Evolutionary conservation across 2,113 vertebrate genomes (phyloP).

Genomic region (Lamprologus lemairii): DNA sequence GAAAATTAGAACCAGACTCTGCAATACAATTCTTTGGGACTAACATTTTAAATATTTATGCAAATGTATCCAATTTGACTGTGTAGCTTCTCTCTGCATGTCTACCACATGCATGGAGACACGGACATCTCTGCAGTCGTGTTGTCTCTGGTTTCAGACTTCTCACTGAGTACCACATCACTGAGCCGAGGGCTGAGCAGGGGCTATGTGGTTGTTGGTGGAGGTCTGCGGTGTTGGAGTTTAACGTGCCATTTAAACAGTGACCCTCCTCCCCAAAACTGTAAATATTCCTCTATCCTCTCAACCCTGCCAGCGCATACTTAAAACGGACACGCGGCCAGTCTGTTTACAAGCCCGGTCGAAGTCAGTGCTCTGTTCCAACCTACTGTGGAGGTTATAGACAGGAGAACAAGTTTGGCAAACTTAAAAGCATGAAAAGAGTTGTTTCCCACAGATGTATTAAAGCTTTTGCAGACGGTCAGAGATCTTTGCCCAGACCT

Average conservation of each 20-base stretch:
- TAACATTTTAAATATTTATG: background rate
- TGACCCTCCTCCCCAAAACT: constrained; percentile 52
- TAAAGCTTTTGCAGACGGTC: constrained; percentile 7
- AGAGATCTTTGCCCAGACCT: background rate
- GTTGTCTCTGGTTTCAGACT: background rate
- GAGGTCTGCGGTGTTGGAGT: constrained; percentile 20
- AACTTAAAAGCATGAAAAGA: constrained; percentile 55
- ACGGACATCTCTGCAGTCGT: background rate
- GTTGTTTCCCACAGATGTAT: constrained; percentile 34
- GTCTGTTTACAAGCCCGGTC: background rate
- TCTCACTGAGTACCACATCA: background rate
- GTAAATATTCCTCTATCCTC: constrained; percentile 53
- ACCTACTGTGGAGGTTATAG: constrained; percentile 56
- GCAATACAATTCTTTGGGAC: background rate
- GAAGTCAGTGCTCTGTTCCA: constrained; percentile 58
- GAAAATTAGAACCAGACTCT: background rate
- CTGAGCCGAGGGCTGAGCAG: background rate
- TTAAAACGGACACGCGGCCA: constrained; percentile 22
- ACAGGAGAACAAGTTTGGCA: constrained; percentile 64
- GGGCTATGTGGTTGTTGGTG: background rate
- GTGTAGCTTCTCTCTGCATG: background rate
- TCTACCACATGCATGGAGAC: background rate
- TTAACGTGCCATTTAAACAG: constrained; percentile 41
- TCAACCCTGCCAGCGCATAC: constrained; percentile 10
- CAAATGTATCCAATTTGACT: background rate